These are phyloP conservation scores for Sebastes baramenuke DNA, from an alignment of 2,797 vertebrate genomes.

Conservation along the genomic window DNA sequence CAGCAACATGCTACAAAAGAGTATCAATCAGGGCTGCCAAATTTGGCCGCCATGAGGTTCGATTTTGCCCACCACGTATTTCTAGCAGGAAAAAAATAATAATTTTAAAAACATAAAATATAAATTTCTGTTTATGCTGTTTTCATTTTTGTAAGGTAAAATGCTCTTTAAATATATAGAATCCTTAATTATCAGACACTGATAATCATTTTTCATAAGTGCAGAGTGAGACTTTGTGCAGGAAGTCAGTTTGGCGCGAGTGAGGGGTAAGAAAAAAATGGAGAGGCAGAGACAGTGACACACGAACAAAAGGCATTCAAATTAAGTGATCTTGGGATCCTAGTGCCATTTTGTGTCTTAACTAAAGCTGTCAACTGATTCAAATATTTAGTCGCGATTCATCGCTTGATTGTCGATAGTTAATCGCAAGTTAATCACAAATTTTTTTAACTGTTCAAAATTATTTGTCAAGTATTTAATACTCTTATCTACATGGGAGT, in stretches of 20 bases:
- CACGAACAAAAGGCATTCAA: background rate
- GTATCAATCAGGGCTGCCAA: background rate
- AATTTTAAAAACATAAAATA: background rate
- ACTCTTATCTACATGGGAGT: too few relatives aligned
- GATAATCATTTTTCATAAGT: background rate
- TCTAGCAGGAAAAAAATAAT: background rate
- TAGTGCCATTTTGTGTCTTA: background rate
- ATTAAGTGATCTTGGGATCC: background rate
- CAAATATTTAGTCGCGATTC: too few relatives aligned
- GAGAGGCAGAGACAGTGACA: background rate
- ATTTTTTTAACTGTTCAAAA: too few relatives aligned
- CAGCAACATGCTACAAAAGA: too few relatives aligned
- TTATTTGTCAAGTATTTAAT: too few relatives aligned
- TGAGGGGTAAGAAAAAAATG: background rate
- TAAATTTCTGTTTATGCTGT: background rate
- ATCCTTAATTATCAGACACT: background rate
- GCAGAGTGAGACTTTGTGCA: accelerated
- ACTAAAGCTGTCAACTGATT: too few relatives aligned
- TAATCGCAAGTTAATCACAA: too few relatives aligned
- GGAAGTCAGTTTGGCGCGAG: background rate
- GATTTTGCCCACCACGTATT: background rate
- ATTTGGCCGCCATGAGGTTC: background rate
- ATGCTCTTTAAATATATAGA: background rate
- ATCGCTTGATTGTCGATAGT: too few relatives aligned
- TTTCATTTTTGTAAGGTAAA: background rate